Base-by-base conservation (phyloP, 1,140 invertebrate species). In the Drosophila kohkoa region DNA sequence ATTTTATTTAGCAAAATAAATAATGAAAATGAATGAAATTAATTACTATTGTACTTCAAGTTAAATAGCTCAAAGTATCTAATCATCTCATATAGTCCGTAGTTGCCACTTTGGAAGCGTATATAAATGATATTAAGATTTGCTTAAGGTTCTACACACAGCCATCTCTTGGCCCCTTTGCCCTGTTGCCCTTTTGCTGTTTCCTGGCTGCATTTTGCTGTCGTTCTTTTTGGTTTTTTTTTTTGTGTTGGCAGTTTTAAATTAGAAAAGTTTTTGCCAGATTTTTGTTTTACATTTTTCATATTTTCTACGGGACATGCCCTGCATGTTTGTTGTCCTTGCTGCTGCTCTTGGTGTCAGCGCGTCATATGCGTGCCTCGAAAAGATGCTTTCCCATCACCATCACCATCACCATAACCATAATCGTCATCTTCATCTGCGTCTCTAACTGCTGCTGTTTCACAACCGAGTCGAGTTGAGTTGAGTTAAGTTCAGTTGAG, bases 241-340 rank as follows among this genome's bases (percentile, higher is more conserved):
- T 78, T 80, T 75, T 86, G 71, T 81, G 76, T 85, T 89, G 85
- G 85, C 85, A 89, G 85, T 89, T 89, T 89, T 89, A 89, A 89
- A 89, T 89, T 89, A 89, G 85, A 89, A 89, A 89, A 89, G 85
- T 88, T 89, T 87, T 89, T 70, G 81, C 85, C 78, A 81, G 86
- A 89, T 89, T 89, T 89, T 89, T 89, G 86, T 89, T 89, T 90
- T 81, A 90, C 86, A 90, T 89, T 89, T 88, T 89, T 89, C 85
- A 90, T 89, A 89, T 89, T 89, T 89, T 89, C 85, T 79, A 79
- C 75, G 86, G 85, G 85, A 73, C 71, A 54, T 89, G 75, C 83
- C 62, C 60, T 81, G 81, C 77, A 81, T 88, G 81, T 68, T 80
- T 87, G 79, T 87, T 86, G 83, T 80, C 60, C 60, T 51, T 67